Percentiles rank a stretch among this genome's conserved stretches.
phyloP scores from a whole-genome alignment of 2,113 vertebrate species.

The crab-eating macaque (Macaca fascicularis) region T2T-MFA8v1.1 NC_088375.1:191201501-191202000 shows the following conservation, averaged over 20 bases:
- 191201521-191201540: background rate
- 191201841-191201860: too few relatives aligned
- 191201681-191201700: constrained; percentile 48
- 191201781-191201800: too few relatives aligned
- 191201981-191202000: too few relatives aligned
- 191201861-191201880: too few relatives aligned
- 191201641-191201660: constrained; percentile 43
- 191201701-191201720: constrained; percentile 34
- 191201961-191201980: too few relatives aligned
- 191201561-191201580: constrained; percentile 39
- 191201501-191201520: background rate
- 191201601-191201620: constrained; percentile 28
- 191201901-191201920: too few relatives aligned
- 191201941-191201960: too few relatives aligned
- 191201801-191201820: too few relatives aligned
- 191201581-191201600: background rate
- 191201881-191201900: too few relatives aligned
- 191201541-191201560: background rate
- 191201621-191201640: constrained; percentile 56
- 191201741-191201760: background rate
- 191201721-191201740: background rate
- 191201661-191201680: background rate
- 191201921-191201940: too few relatives aligned
- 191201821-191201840: too few relatives aligned
- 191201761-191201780: background rate